A percentile compares a stretch with the other conserved stretches of the same genome.
Conservation (phyloP, 1,140 invertebrate species). For the Temnothorax curvispinosus region DNA sequence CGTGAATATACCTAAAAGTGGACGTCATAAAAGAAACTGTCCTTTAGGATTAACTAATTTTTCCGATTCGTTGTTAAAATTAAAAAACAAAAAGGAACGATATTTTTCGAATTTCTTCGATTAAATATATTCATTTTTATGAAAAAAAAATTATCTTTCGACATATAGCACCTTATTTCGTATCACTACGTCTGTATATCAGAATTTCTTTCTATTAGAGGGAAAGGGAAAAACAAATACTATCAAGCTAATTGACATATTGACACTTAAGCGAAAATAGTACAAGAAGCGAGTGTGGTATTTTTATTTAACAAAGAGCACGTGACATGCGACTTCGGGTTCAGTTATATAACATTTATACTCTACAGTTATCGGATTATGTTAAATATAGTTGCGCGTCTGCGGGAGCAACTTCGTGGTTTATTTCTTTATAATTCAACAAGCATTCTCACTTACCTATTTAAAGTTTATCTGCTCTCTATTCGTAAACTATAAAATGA, state of each 20-base stretch:
- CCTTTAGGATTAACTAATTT: neutral
- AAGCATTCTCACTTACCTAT: neutral
- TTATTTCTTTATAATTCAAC: neutral
- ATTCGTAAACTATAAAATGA: neutral
- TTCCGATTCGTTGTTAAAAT: neutral
- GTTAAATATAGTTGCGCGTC: neutral
- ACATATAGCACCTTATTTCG: slow-evolving; percentile 28
- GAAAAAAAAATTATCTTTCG: neutral
- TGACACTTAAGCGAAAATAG: neutral
- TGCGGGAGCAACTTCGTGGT: neutral
- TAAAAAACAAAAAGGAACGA: neutral
- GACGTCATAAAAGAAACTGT: neutral
- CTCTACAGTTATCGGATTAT: neutral
- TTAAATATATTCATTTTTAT: neutral
- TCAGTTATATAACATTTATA: neutral
- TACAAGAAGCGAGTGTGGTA: neutral
- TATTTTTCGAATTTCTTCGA: neutral
- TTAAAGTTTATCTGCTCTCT: neutral
- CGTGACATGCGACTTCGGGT: neutral
- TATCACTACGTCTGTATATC: neutral
- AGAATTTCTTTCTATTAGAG: neutral
- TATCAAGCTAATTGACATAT: slow-evolving; percentile 21
- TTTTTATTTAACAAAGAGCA: slow-evolving; percentile 9
- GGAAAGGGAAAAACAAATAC: neutral
- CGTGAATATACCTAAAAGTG: neutral